These are phyloP conservation scores for Diuraphis noxia DNA, from an alignment of 1,140 invertebrate genomes.

Conservation along the genomic window DNA sequence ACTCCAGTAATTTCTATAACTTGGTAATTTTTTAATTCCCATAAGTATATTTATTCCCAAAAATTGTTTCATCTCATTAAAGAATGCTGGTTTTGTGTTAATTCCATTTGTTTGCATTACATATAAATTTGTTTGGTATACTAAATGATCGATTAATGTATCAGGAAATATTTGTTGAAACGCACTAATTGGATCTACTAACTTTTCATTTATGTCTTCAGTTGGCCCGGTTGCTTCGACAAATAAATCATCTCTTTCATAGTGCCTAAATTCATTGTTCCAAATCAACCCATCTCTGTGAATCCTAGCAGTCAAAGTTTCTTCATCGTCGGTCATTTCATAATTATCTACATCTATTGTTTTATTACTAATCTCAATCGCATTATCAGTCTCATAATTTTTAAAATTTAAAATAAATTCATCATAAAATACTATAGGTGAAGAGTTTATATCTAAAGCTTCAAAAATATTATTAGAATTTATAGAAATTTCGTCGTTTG, in stretches of 20 bases:
- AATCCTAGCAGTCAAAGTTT: neutral
- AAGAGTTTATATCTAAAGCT: too few relatives aligned
- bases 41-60: constrained; percentile 58
- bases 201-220: neutral
- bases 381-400: too few relatives aligned
- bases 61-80: constrained; percentile 57
- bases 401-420: too few relatives aligned
- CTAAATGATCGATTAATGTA: constrained; percentile 39
- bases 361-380: too few relatives aligned
- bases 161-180: constrained; percentile 25
- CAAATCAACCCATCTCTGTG: neutral
- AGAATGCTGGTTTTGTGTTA: constrained; percentile 51
- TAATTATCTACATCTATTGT: too few relatives aligned
- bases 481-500: too few relatives aligned
- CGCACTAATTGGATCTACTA: neutral
- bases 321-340: neutral
- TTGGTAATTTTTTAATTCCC: constrained; percentile 58
- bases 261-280: neutral
- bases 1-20: constrained; percentile 59
- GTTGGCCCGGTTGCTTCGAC: neutral
- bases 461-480: too few relatives aligned
- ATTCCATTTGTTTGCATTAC: constrained; percentile 48
- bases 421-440: too few relatives aligned
- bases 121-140: constrained; percentile 57
- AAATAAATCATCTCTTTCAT: neutral